A percentile compares a stretch with the other conserved stretches of the same genome.
These are phyloP conservation scores for Rhyacophila brunnea DNA, from an alignment of 1,140 invertebrate genomes.

Conservation along the genomic window DNA sequence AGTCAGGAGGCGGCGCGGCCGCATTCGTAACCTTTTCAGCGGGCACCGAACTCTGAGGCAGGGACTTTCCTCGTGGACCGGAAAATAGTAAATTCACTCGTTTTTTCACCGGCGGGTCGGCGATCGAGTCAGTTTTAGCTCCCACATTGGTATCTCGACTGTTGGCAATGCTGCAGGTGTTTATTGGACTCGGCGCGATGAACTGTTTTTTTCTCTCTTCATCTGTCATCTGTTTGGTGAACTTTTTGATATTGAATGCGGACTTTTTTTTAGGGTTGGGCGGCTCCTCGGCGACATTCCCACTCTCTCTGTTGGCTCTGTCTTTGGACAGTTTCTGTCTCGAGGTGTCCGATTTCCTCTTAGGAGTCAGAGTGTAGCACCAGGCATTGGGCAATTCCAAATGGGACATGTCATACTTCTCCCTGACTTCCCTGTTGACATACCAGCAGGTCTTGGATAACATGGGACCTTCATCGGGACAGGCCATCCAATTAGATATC, in stretches of 20 bases:
- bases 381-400: conserved; percentile 58
- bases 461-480: conserved; percentile 57
- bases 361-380: conserved; percentile 51
- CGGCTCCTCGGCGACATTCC: conserved; percentile 37
- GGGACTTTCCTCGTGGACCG: conserved; percentile 19
- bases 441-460: conserved; percentile 66
- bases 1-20: too few species aligned
- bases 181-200: conserved; percentile 1
- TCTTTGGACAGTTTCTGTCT: conserved; percentile 24
- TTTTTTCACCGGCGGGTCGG: conserved; percentile 1
- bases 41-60: not conserved
- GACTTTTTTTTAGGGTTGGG: conserved; percentile 43
- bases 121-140: not conserved
- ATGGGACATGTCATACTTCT: conserved; percentile 58
- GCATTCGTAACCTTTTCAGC: too few species aligned
- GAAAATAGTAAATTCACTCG: conserved; percentile 22
- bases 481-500: conserved; percentile 59
- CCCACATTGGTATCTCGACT: not conserved
- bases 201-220: conserved; percentile 53
- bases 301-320: conserved; percentile 36
- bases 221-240: conserved; percentile 52
- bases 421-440: conserved; percentile 58
- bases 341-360: conserved; percentile 31
- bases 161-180: too few species aligned
- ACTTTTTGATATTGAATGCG: conserved; percentile 50